phyloP scores from a whole-genome alignment of 2,888 invertebrate genomes.

The Oxyscelio sp. region DNA sequence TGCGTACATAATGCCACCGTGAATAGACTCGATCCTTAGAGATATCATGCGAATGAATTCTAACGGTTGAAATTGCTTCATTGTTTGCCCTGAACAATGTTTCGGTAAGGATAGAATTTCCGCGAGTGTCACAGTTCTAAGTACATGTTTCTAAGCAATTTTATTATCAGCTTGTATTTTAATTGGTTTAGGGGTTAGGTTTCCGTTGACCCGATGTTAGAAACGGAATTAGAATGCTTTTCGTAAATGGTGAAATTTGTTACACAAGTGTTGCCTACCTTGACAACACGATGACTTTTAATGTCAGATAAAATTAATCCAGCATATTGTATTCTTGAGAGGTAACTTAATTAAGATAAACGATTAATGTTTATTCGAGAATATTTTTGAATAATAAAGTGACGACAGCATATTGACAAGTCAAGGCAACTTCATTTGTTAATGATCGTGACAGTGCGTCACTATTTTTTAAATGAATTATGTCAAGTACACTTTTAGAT shows the following conservation, averaged over 20 bases:
- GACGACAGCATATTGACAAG: too few species aligned
- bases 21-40: slow-evolving; percentile 26
- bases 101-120: slow-evolving; percentile 27
- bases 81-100: slow-evolving; percentile 49
- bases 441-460: too few species aligned
- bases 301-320: background rate
- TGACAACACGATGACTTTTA: background rate
- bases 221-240: background rate
- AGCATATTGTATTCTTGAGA: too few species aligned
- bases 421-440: too few species aligned
- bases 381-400: too few species aligned
- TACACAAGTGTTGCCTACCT: background rate
- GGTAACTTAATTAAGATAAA: too few species aligned
- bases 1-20: slow-evolving; percentile 34
- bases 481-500: too few species aligned
- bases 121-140: slow-evolving; percentile 20
- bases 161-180: slow-evolving; percentile 20
- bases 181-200: slow-evolving; percentile 37
- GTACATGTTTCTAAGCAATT: slow-evolving; percentile 14
- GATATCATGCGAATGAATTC: slow-evolving; percentile 32
- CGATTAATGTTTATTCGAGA: too few species aligned
- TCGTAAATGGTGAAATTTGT: background rate
- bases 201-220: slow-evolving; percentile 18
- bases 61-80: slow-evolving; percentile 32
- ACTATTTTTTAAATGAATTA: too few species aligned